These are phyloP conservation scores for Enteromius mattozi DNA, from an alignment of 2,797 vertebrate genomes.

Conservation along the genomic window DNA sequence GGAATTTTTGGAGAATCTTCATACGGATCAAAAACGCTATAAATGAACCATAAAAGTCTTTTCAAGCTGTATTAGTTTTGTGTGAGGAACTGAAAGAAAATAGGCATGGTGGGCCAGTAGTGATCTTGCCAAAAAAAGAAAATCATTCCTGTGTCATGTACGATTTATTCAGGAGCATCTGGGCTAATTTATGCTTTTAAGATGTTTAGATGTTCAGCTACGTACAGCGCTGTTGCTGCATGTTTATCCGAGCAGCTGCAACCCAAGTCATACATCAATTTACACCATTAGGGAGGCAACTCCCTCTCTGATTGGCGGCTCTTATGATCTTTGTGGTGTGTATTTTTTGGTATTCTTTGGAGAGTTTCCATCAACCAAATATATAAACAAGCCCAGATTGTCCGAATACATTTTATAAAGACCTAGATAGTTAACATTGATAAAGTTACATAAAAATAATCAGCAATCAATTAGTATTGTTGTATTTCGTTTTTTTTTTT, in stretches of 20 bases:
- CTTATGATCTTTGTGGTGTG: constrained; percentile 13
- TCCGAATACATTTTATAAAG: background rate
- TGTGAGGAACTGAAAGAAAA: background rate
- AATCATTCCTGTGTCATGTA: constrained; percentile 20
- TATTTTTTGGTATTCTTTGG: background rate
- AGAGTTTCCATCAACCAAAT: background rate
- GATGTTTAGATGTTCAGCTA: constrained; percentile 35
- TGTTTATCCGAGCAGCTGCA: background rate
- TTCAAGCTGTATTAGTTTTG: background rate
- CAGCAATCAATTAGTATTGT: background rate
- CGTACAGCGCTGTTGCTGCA: background rate
- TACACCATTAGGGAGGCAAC: background rate
- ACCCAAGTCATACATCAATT: background rate
- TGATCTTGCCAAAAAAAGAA: background rate
- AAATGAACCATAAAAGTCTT: background rate
- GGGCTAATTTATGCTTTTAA: constrained; percentile 26
- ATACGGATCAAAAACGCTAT: background rate
- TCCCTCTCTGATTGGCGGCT: background rate
- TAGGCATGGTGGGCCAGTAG: background rate
- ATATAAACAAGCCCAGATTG: background rate
- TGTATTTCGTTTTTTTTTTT: background rate
- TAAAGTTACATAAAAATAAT: background rate
- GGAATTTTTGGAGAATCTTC: background rate
- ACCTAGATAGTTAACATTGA: background rate
- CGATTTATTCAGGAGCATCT: constrained; percentile 27